phyloP scores from a whole-genome alignment of 1,140 invertebrate genomes.

The Caenorhabditis brenneri region DNA sequence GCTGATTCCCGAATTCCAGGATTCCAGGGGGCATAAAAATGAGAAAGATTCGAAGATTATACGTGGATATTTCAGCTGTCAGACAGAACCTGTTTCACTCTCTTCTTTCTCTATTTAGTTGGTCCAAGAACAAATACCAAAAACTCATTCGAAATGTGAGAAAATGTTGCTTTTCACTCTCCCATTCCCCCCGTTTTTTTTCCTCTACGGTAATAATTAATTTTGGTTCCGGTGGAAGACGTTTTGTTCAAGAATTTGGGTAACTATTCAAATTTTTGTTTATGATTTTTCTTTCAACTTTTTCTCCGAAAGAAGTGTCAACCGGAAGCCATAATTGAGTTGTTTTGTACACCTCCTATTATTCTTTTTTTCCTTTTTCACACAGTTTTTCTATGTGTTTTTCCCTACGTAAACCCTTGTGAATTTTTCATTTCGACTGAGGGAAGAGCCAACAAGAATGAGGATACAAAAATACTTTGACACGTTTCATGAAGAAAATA shows the following conservation, averaged over 20 bases:
- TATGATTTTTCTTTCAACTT: neutral
- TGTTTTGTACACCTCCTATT: neutral
- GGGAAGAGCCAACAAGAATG: neutral
- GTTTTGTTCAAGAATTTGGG: neutral
- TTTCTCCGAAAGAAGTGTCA: neutral
- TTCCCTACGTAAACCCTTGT: neutral
- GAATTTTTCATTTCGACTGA: neutral
- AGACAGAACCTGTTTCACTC: neutral
- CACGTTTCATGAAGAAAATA: neutral
- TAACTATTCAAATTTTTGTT: neutral
- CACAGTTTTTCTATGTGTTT: neutral
- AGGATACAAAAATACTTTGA: neutral
- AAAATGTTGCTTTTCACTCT: constrained; percentile 32
- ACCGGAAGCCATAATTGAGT: neutral
- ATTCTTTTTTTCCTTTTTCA: neutral
- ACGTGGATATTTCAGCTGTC: neutral
- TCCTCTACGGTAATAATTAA: constrained; percentile 31
- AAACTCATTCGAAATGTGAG: constrained; percentile 8
- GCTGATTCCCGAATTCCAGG: neutral
- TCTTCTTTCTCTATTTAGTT: too few relatives aligned
- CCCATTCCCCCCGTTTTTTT: neutral
- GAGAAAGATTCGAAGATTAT: neutral
- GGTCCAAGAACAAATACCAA: neutral
- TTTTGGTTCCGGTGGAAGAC: neutral
- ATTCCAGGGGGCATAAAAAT: neutral